phyloP scores from a whole-genome alignment of 1,140 invertebrate genomes.

The Zaprionus ghesquierei region DNA sequence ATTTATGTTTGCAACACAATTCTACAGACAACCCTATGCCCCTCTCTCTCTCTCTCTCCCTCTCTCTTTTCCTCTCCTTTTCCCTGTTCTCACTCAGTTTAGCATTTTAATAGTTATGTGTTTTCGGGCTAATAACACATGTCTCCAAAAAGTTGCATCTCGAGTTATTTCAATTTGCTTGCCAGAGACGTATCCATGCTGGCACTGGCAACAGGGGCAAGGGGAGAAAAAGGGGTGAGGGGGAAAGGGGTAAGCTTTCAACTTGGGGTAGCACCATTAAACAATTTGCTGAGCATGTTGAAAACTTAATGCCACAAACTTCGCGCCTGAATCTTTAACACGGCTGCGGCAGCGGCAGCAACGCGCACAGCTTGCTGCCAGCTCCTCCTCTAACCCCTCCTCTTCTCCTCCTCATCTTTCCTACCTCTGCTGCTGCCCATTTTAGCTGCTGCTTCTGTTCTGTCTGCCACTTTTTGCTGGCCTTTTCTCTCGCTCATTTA shows the following conservation, averaged over 20 bases:
- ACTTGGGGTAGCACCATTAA: conserved; percentile 36
- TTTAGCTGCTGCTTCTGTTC: neutral
- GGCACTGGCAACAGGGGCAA: neutral
- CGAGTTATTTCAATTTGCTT: conserved; percentile 65
- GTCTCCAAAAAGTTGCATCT: conserved; percentile 54
- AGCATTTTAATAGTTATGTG: conserved; percentile 26
- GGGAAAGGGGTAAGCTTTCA: too few relatives aligned
- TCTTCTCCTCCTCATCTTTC: neutral
- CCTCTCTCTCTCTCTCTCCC: neutral
- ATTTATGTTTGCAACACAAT: conserved; percentile 33
- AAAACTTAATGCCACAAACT: conserved; percentile 54
- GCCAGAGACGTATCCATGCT: conserved; percentile 35
- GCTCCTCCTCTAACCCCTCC: neutral
- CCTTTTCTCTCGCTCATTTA: conserved; percentile 23
- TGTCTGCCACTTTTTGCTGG: conserved; percentile 15
- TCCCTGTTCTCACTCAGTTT: too few relatives aligned
- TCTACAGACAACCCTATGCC: neutral
- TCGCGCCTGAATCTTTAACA: conserved; percentile 38
- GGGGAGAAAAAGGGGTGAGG: too few relatives aligned
- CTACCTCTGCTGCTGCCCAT: neutral
- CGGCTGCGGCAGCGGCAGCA: neutral
- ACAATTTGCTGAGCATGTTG: conserved; percentile 54
- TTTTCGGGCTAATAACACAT: conserved; percentile 58
- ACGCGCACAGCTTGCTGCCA: conserved; percentile 10
- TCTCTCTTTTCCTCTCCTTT: neutral